These are phyloP conservation scores for Danaus chrysippus DNA, from an alignment of 2,888 invertebrate genomes.

Conservation along the genomic window DNA sequence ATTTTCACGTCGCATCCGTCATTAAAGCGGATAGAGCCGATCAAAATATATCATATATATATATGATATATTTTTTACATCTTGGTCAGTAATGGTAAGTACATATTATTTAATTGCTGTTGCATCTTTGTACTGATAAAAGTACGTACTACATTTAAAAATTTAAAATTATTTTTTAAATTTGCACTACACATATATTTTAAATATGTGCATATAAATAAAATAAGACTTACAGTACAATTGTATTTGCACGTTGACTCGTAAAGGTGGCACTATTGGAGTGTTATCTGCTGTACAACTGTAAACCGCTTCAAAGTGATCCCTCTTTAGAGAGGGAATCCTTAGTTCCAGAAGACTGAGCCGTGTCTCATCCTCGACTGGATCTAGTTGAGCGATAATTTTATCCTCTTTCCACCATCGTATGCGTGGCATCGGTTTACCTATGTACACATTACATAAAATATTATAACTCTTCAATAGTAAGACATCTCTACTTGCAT, in stretches of 20 bases:
- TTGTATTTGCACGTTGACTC: constrained; percentile 83
- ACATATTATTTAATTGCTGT: too few species aligned
- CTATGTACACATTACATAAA: constrained; percentile 38
- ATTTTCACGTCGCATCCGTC: too few species aligned
- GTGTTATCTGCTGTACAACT: constrained; percentile 87
- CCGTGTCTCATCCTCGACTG: constrained; percentile 58
- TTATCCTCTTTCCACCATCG: constrained; percentile 74
- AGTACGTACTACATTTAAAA: not conserved
- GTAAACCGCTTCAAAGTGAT: constrained; percentile 83
- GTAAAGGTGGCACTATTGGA: constrained; percentile 81
- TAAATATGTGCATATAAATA: constrained; percentile 2
- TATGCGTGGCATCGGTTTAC: constrained; percentile 69
- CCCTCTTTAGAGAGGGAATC: constrained; percentile 72
- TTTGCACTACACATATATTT: not conserved
- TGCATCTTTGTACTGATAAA: too few species aligned
- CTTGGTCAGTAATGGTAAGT: too few species aligned
- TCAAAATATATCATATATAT: too few species aligned
- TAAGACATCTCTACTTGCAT: not conserved
- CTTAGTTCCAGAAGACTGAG: constrained; percentile 58
- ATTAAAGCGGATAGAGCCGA: too few species aligned
- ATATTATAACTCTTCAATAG: not conserved
- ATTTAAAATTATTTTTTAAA: not conserved
- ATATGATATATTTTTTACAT: too few species aligned
- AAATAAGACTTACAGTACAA: constrained; percentile 79
- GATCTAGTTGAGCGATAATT: constrained; percentile 59